Percentiles rank a stretch among this genome's conserved stretches.
These are phyloP conservation scores for Pseudococcus jackbeardsleyi DNA, from an alignment of 2,888 invertebrate species.

Conservation along the genomic window DNA sequence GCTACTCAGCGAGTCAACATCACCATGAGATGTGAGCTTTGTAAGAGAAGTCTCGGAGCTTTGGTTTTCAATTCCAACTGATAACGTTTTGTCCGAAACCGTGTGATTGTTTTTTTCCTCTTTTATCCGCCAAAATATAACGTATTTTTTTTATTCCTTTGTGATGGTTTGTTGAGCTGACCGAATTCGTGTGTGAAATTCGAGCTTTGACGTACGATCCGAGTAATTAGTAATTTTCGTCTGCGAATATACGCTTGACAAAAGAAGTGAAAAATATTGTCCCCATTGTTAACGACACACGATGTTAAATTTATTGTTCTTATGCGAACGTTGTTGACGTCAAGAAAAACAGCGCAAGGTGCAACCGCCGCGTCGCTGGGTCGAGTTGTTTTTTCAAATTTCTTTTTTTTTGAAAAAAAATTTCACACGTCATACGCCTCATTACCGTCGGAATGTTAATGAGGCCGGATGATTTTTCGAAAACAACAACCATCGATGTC, in stretches of 20 bases:
- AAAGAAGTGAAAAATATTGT: conserved; percentile 2
- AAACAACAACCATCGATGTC: neutral
- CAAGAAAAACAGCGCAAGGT: neutral
- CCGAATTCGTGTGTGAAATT: neutral
- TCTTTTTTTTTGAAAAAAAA: conserved; percentile 13
- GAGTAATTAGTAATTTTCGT: conserved; percentile 15
- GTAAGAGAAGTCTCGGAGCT: conserved; percentile 4
- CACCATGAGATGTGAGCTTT: neutral
- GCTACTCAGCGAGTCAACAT: conserved; percentile 1
- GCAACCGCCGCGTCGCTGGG: neutral
- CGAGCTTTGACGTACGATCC: neutral
- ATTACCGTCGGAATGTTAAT: neutral
- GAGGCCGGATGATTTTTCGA: neutral
- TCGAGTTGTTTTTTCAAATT: conserved; percentile 47
- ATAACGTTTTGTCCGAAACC: neutral
- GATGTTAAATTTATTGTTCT: neutral
- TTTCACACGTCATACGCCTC: conserved; percentile 10
- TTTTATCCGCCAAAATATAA: neutral
- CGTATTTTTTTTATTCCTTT: neutral
- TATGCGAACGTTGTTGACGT: conserved; percentile 20
- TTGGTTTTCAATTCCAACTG: conserved; percentile 40
- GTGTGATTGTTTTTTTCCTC: neutral
- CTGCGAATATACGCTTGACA: neutral
- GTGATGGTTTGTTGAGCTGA: neutral
- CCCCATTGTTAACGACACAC: neutral